Conservation (phyloP, 2,113 vertebrate species). For the Isurus oxyrinchus region DNA sequence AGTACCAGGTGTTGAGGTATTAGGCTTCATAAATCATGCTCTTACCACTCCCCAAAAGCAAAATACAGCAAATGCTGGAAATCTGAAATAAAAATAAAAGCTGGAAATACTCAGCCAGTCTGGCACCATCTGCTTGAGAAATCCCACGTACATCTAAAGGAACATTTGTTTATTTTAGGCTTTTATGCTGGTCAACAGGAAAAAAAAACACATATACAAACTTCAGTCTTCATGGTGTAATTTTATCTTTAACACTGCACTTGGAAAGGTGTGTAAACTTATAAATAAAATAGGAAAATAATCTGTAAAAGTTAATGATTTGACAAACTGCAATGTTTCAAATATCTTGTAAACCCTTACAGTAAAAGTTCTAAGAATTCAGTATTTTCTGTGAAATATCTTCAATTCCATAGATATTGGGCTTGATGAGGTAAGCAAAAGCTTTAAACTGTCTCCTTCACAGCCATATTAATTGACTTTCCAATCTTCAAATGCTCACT, state of each 20-base stretch:
- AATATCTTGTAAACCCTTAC: background rate
- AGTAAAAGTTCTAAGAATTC: background rate
- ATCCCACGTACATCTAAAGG: background rate
- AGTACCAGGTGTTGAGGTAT: background rate
- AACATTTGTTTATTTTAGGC: background rate
- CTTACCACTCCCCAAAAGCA: background rate
- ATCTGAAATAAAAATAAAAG: background rate
- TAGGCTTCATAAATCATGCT: background rate
- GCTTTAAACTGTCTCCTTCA: background rate
- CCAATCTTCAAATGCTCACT: background rate
- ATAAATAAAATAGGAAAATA: background rate
- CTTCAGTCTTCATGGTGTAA: background rate
- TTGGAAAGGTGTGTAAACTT: background rate
- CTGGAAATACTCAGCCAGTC: background rate
- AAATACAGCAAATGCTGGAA: background rate
- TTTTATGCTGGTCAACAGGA: background rate
- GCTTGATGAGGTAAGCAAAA: background rate
- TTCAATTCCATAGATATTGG: background rate
- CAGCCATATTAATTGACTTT: background rate
- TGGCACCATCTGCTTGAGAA: background rate
- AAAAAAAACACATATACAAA: background rate
- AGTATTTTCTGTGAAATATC: background rate
- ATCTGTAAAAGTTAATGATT: background rate
- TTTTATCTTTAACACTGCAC: background rate
- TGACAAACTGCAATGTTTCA: background rate